Conservation (phyloP, 2,888 invertebrate species). For the Drosophila lutescens region DNA sequence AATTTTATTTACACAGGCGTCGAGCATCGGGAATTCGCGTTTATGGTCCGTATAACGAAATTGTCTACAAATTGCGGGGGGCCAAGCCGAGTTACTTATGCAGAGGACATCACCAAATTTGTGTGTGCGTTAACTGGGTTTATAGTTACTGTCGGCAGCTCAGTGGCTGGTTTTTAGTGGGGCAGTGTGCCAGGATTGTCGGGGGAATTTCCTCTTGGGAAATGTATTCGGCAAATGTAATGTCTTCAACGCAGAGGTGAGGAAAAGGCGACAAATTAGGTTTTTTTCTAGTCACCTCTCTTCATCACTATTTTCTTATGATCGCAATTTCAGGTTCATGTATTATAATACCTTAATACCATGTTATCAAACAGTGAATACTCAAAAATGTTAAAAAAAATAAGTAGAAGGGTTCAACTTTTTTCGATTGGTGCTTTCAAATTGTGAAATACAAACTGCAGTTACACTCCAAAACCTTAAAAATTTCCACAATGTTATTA, state of each 20-base stretch:
- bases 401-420: too few relatives aligned
- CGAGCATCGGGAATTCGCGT: constrained; percentile 53
- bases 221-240: background rate
- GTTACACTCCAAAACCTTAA: too few relatives aligned
- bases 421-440: too few relatives aligned
- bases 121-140: constrained; percentile 40
- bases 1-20: constrained; percentile 55
- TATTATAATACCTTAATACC: too few relatives aligned
- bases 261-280: background rate
- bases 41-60: constrained; percentile 55
- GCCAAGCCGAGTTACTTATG: constrained; percentile 33
- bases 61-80: constrained; percentile 51
- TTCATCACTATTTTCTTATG: too few relatives aligned
- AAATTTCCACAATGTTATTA: too few relatives aligned
- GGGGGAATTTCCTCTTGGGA: background rate
- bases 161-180: constrained; percentile 35
- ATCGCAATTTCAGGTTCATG: too few relatives aligned
- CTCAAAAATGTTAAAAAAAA: too few relatives aligned
- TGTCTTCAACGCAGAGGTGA: background rate
- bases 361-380: too few relatives aligned
- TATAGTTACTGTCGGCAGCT: constrained; percentile 39
- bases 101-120: constrained; percentile 31
- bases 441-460: too few relatives aligned
- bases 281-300: background rate
- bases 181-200: constrained; percentile 12